Conservation (phyloP, 2,888 invertebrate genomes). For the Drosophila meridionalis region DNA sequence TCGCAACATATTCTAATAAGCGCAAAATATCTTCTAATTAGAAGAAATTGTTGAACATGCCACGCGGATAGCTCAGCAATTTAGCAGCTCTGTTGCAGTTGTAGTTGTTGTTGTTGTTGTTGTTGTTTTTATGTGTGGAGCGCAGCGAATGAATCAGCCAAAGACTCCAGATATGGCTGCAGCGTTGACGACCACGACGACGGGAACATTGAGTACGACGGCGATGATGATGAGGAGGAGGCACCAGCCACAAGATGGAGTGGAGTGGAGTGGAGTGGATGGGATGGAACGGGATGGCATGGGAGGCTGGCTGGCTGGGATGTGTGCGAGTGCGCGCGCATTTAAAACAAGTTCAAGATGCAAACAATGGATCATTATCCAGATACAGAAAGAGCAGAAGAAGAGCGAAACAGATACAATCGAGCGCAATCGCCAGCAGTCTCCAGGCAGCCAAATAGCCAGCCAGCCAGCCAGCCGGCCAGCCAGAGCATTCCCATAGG, state of each 20-base stretch:
- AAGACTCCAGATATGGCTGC: conserved; percentile 61
- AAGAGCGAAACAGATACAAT: conserved; percentile 73
- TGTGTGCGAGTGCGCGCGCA: conserved; percentile 71
- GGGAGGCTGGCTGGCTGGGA: conserved; percentile 16
- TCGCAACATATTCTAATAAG: conserved; percentile 62
- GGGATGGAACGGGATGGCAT: conserved; percentile 11
- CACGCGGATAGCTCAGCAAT: conserved; percentile 49
- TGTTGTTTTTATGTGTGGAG: conserved; percentile 19
- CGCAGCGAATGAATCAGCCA: conserved; percentile 56
- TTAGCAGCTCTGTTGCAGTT: conserved; percentile 24
- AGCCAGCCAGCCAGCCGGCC: conserved; percentile 15
- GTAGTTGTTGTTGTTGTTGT: not conserved
- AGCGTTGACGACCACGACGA: conserved; percentile 54
- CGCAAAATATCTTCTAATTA: conserved; percentile 68
- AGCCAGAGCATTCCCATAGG: conserved; percentile 73
- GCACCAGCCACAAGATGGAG: conserved; percentile 62
- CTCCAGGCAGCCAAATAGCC: conserved; percentile 23
- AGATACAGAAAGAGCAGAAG: conserved; percentile 71
- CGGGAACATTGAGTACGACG: conserved; percentile 19
- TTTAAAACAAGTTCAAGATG: conserved; percentile 84
- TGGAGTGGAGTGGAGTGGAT: conserved; percentile 25
- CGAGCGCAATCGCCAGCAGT: conserved; percentile 71
- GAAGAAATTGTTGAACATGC: conserved; percentile 57
- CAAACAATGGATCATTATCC: conserved; percentile 85
- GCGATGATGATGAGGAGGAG: conserved; percentile 58